Conservation (phyloP, 2,888 invertebrate genomes). For the Lathronympha strigana region DNA sequence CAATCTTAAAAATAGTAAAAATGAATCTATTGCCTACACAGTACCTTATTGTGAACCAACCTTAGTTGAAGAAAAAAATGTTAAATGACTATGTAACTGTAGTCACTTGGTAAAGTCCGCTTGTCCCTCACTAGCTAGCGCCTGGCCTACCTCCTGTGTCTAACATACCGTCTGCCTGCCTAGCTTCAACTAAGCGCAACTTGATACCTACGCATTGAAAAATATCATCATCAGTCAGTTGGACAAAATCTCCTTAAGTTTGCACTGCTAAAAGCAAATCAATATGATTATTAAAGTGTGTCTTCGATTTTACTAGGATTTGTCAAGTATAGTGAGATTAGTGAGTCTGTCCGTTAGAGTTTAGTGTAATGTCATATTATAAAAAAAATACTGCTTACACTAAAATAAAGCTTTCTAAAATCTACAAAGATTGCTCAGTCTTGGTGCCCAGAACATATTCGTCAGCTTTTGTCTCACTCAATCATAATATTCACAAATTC, state of each 20-base stretch:
- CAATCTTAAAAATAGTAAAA: slow-evolving; percentile 45
- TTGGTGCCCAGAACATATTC: slow-evolving; percentile 13
- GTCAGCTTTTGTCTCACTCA: slow-evolving; percentile 51
- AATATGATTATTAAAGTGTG: slow-evolving; percentile 12
- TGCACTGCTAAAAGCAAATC: slow-evolving; percentile 35
- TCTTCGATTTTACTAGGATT: slow-evolving; percentile 9
- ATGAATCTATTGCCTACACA: slow-evolving; percentile 68
- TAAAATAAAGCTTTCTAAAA: slow-evolving; percentile 30
- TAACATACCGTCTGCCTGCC: slow-evolving; percentile 79
- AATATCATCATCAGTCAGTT: slow-evolving; percentile 49
- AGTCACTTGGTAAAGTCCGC: slow-evolving; percentile 72
- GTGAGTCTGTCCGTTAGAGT: slow-evolving; percentile 13
- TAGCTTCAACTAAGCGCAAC: slow-evolving; percentile 80
- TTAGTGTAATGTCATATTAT: slow-evolving; percentile 7
- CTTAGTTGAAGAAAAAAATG: slow-evolving; percentile 63
- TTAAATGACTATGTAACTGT: slow-evolving; percentile 60
- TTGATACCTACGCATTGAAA: slow-evolving; percentile 82
- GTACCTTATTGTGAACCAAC: slow-evolving; percentile 74
- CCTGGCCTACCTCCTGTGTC: slow-evolving; percentile 72
- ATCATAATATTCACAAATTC: too few relatives aligned
- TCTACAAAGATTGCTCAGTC: slow-evolving; percentile 15
- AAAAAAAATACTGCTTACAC: slow-evolving; percentile 20
- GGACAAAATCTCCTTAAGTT: slow-evolving; percentile 32
- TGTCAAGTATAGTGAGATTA: slow-evolving; percentile 7
- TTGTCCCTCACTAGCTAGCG: slow-evolving; percentile 78